Evolutionary conservation across 2,113 vertebrate genomes (phyloP).

Genomic region (Nibea coibor): DNA sequence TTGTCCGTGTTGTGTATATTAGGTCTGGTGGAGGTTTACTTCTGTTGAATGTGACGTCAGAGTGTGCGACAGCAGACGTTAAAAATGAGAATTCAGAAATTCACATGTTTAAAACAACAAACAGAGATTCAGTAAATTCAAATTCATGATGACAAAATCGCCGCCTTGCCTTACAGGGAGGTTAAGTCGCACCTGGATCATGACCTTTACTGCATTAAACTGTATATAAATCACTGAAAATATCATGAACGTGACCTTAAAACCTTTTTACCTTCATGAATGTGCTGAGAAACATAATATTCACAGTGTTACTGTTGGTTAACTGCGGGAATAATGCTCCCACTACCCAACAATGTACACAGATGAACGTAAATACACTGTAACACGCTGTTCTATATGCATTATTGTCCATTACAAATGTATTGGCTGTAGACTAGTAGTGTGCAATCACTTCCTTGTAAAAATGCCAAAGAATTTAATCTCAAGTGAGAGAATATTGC

Average conservation of each 20-base stretch:
- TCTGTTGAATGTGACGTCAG: conserved; percentile 7
- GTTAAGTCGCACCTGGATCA: background rate
- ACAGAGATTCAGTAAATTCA: background rate
- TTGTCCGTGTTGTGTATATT: conserved; percentile 19
- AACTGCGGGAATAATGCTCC: too few species aligned
- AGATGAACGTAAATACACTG: conserved; percentile 18
- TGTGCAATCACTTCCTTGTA: conserved; percentile 2
- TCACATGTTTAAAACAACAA: conserved; percentile 5
- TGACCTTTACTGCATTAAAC: background rate
- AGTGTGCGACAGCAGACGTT: background rate
- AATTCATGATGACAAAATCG: background rate
- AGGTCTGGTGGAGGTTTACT: conserved; percentile 20
- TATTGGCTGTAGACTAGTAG: conserved; percentile 7
- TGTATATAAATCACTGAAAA: background rate
- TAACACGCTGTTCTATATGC: background rate
- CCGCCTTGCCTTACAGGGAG: background rate
- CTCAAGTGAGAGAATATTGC: conserved; percentile 54
- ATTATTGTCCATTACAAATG: conserved; percentile 16
- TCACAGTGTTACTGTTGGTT: conserved; percentile 37
- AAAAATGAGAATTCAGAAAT: conserved; percentile 11
- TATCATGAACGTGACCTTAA: background rate
- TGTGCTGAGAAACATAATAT: background rate
- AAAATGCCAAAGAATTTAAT: conserved; percentile 10
- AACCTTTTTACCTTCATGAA: background rate
- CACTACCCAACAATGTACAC: background rate